A percentile compares a stretch with the other conserved stretches of the same genome.
phyloP scores from a whole-genome alignment of 92 coral and sea anemone genomes.

The Paragorgia papillata region DNA sequence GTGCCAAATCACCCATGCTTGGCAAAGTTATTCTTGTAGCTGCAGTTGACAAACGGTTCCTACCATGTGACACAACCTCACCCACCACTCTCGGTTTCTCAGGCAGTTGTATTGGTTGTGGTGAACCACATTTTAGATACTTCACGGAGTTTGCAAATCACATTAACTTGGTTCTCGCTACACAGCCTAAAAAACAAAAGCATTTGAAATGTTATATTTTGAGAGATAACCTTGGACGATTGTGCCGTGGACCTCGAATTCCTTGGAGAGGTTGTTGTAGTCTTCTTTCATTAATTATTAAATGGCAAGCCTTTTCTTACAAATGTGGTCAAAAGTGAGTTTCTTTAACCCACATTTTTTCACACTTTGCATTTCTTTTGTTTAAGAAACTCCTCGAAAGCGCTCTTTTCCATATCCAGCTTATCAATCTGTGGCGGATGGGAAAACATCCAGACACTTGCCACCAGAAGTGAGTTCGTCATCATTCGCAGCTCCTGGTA shows the following conservation, averaged over 20 bases:
- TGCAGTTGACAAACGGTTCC: slow-evolving; percentile 92
- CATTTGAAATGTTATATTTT: slow-evolving; percentile 87
- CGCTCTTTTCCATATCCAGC: slow-evolving; percentile 26
- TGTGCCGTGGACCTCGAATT: slow-evolving; percentile 81
- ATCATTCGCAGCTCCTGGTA: slow-evolving; percentile 18
- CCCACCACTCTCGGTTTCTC: slow-evolving; percentile 93
- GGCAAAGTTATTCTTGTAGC: slow-evolving; percentile 89
- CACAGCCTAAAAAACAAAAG: slow-evolving; percentile 97
- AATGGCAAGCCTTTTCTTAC: no score
- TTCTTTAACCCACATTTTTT: no score
- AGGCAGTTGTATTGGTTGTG: slow-evolving; percentile 96
- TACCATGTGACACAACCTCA: slow-evolving; percentile 84
- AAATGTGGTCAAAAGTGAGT: not conserved
- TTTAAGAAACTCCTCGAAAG: slow-evolving; percentile 35
- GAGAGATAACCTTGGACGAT: slow-evolving; percentile 71
- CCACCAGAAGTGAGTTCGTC: slow-evolving; percentile 35
- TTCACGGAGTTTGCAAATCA: slow-evolving; percentile 97
- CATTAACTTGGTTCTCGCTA: slow-evolving; percentile 87
- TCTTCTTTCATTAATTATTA: no score
- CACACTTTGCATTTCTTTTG: not conserved
- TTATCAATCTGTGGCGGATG: slow-evolving; percentile 17
- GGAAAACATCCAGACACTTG: slow-evolving; percentile 14
- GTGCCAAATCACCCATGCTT: slow-evolving; percentile 91
- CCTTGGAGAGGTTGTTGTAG: slow-evolving; percentile 91
- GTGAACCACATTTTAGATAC: slow-evolving; percentile 93